Evolutionary conservation across 2,797 vertebrate genomes (phyloP), one percentile per base, ranked within the genome.

Genomic region (Cheracebus regulus): DNA sequence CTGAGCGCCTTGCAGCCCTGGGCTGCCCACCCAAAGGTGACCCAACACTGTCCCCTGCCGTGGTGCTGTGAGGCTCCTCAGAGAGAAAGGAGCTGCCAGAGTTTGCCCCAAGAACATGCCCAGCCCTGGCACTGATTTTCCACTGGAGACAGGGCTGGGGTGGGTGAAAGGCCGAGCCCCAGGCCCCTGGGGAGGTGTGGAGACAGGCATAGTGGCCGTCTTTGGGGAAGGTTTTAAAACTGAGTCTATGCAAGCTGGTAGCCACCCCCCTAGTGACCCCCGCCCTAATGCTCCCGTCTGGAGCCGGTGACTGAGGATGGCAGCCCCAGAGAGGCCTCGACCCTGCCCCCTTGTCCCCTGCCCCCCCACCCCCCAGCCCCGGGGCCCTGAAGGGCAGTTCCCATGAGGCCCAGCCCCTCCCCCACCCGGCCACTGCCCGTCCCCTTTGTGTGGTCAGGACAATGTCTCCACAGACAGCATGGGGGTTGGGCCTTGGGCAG

Each of bases 361-460:
- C 70, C 57, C 14, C 33, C 97, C 97, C 2, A n/a, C 2, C 39
- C 39, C 39, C 39, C 4, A 39, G 48, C 95, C 97, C 44, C 39
- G 95, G 96, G 98, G 98, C 97, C 0, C 93, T 97, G 97, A 97
- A 98, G 98, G 98, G 97, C 98, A 97, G 97, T 98, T 98, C 98
- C 98, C 98, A 98, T 79, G 94, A 98, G 89, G 95, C 97, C 97
- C 91, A 83, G 97, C 97, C 97, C 98, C 97, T 97, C 97, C 96
- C 98, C 97, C 97, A 96, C 97, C 97, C 90, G 88, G 97, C 96
- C 96, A 52, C 88, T 78, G 94, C 96, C 97, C 96, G 96, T 97
- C 98, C 97, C 98, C 95, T 98, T 98, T 98, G 98, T 98, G 98
- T 97, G 93, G 93, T 87, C 52, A 73, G 97, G 95, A 98, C 98